Evolutionary conservation across 2,113 vertebrate species (phyloP).

Genomic region (Charadrius vociferus): DNA sequence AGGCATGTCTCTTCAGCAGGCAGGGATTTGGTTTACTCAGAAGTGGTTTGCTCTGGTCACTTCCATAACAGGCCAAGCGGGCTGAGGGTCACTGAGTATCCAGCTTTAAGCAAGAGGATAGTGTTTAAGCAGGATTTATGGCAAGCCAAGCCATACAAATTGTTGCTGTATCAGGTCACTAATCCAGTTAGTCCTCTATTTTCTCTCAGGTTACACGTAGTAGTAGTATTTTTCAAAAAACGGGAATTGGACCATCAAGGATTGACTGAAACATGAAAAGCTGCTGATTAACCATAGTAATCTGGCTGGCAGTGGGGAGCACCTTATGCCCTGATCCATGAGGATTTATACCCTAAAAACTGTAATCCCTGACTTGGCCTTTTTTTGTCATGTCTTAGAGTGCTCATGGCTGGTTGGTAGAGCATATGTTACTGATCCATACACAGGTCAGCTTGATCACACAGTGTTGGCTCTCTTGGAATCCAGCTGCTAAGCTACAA

Average conservation of each 20-base stretch:
- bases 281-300: conserved; percentile 15
- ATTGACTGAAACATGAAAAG: conserved; percentile 10
- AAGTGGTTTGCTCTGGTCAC: neutral
- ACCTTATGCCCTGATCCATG: neutral
- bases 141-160: neutral
- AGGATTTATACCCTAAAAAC: neutral
- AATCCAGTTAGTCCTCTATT: conserved; percentile 45
- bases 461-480: neutral
- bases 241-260: neutral
- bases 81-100: neutral
- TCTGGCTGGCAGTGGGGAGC: neutral
- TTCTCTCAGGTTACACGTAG: conserved; percentile 28
- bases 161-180: conserved; percentile 47
- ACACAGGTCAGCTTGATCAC: neutral
- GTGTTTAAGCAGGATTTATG: conserved; percentile 54
- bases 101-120: conserved; percentile 7
- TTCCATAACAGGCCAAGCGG: neutral
- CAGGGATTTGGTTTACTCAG: neutral
- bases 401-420: neutral
- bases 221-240: neutral
- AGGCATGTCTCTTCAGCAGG: neutral
- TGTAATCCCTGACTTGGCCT: neutral
- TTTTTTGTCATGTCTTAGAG: neutral
- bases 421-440: neutral
- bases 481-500: conserved; percentile 52